Base-by-base conservation (phyloP, 30 jellyfish, hydroid and myxozoan species). In the Cassiopea andromeda region DNA sequence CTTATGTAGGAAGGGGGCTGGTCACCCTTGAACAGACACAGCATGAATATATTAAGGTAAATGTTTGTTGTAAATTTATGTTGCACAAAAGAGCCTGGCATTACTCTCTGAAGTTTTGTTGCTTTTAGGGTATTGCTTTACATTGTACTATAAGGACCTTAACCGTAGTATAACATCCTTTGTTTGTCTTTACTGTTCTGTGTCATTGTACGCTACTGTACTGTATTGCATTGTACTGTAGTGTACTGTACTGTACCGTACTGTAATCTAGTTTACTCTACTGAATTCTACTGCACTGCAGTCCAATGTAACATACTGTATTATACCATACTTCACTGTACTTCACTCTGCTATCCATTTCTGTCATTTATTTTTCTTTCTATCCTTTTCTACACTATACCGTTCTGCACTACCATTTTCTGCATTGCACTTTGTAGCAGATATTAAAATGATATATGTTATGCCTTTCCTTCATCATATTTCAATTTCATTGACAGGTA, bases 11-110 rank as follows among this genome's bases (percentile, higher is more conserved):
- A 79, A 87, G 97, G 88, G 98, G 98, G 44, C 96, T 96, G 60
- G 96, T 92, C 50, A 91, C 99, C 14, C 77, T 88, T 6, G 99
- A 96, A 68, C 98, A 96, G 70, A 96, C 97, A 3, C 98, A 96
- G 66, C 99, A 96, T 81, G 99, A 96, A 69, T 96, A 89, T 61
- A 96, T 96, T 77, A 96, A 92, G 97, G 98, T 96, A 73, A n/a
- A n/a, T n/a, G n/a, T n/a, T n/a, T n/a, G n/a, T n/a, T n/a, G n/a
- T 5, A 57, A 5, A 57, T 5, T 7, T 57, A 7, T 57, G 7
- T 5, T 7, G 13, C 13, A 7, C 13, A 57, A 57, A 7, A 7
- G 7, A 57, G 12, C 68, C 7, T 75, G 66, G 66, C 17, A 8
- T 5, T 75, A 15, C 44, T 14, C 19, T 5, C 68, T 13, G 7